Conservation (phyloP, 2,888 invertebrate species). For the Morpho deidamia region DNA sequence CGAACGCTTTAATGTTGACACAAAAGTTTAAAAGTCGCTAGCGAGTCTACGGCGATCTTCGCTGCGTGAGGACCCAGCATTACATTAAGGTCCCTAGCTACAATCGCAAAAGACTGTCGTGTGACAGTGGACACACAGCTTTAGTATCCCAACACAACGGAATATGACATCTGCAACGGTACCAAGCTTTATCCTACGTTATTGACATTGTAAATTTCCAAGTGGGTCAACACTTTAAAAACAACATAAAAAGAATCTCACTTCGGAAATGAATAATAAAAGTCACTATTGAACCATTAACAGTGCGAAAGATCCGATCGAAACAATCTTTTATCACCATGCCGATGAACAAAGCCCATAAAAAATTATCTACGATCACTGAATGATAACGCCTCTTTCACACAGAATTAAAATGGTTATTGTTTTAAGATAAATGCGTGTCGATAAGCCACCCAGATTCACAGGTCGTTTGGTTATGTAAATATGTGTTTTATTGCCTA, state of each 20-base stretch:
- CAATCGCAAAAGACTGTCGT: too few relatives aligned
- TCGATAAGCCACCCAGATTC: constrained; percentile 28
- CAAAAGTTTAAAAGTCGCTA: too few relatives aligned
- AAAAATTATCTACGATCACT: constrained; percentile 33
- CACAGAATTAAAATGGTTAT: constrained; percentile 41
- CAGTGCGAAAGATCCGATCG: constrained; percentile 6
- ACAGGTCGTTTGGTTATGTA: constrained; percentile 31
- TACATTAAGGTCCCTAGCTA: too few relatives aligned
- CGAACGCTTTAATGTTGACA: too few relatives aligned
- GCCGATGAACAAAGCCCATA: constrained; percentile 32
- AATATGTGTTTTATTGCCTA: constrained; percentile 43
- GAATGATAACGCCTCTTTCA: constrained; percentile 36
- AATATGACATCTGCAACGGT: too few relatives aligned
- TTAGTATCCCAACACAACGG: too few relatives aligned
- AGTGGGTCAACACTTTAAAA: neutral
- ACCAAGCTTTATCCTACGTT: neutral
- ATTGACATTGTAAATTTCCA: neutral
- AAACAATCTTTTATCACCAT: constrained; percentile 20
- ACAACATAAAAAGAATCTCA: neutral
- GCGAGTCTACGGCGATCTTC: too few relatives aligned
- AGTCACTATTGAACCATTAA: neutral
- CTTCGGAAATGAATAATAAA: neutral
- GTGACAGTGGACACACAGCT: too few relatives aligned
- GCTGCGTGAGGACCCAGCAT: too few relatives aligned
- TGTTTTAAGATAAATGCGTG: constrained; percentile 38